phyloP scores from a whole-genome alignment of 1,140 invertebrate genomes.

The Leptonema lineaticorne region DNA sequence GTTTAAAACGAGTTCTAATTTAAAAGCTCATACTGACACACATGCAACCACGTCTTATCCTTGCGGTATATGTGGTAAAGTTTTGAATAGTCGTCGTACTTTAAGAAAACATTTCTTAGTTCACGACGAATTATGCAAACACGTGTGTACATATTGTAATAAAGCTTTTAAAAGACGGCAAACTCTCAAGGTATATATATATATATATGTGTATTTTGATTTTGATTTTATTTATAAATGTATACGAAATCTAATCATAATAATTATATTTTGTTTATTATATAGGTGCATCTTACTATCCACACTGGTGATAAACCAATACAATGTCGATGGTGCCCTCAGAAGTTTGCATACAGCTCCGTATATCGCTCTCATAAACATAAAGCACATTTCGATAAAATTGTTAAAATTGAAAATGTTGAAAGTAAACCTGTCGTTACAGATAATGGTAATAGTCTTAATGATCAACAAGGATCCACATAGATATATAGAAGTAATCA shows the following conservation, averaged over 20 bases:
- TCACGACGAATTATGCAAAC: constrained; percentile 52
- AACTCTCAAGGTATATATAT: constrained; percentile 51
- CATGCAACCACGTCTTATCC: constrained; percentile 55
- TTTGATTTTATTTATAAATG: constrained; percentile 4
- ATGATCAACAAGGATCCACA: no score
- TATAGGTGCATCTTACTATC: constrained; percentile 53
- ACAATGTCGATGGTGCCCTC: constrained; percentile 55
- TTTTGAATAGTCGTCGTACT: constrained; percentile 54
- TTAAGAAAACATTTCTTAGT: constrained; percentile 54
- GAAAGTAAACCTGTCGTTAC: neutral
- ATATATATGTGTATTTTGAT: neutral
- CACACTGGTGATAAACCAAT: constrained; percentile 56
- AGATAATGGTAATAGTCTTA: neutral
- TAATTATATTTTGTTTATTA: constrained; percentile 13
- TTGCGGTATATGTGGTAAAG: constrained; percentile 52
- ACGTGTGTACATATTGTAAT: constrained; percentile 54
- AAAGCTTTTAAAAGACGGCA: constrained; percentile 55
- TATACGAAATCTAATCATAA: neutral
- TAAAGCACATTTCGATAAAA: constrained; percentile 50
- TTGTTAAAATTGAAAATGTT: neutral
- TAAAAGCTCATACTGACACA: constrained; percentile 55
- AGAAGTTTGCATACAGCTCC: constrained; percentile 54
- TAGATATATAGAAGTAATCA: no score
- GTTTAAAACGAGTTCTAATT: constrained; percentile 55
- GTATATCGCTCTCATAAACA: constrained; percentile 54